These are phyloP conservation scores for Decapterus maruadsi DNA, from an alignment of 2,797 vertebrate genomes.

Conservation along the genomic window DNA sequence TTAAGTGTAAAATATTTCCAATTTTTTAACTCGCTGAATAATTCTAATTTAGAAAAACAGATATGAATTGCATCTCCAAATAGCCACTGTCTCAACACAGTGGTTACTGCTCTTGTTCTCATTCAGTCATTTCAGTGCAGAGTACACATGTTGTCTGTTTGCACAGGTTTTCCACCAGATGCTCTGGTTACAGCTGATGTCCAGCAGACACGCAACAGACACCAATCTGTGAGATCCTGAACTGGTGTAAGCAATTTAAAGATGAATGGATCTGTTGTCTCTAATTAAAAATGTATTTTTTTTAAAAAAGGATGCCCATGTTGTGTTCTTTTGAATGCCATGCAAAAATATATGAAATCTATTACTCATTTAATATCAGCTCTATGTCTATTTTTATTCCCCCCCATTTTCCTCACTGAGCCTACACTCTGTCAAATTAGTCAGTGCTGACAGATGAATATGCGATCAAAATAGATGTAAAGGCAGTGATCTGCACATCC, in stretches of 20 bases:
- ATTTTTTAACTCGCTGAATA: too few species aligned
- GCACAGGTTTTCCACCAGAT: background rate
- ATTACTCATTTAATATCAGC: background rate
- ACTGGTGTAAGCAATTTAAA: background rate
- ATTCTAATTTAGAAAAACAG: too few species aligned
- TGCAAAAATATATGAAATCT: background rate
- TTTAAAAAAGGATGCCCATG: background rate
- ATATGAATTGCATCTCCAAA: too few species aligned
- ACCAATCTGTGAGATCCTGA: background rate
- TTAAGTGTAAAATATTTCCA: too few species aligned
- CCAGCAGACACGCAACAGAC: background rate
- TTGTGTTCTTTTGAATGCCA: background rate
- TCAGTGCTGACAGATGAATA: constrained; percentile 35
- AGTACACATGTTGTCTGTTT: background rate
- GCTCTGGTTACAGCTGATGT: background rate
- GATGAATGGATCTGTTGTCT: constrained; percentile 3
- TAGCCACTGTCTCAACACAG: too few species aligned
- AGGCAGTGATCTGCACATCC: constrained; percentile 21
- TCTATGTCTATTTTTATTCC: constrained; percentile 20
- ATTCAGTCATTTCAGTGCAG: too few species aligned
- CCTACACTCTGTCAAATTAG: constrained; percentile 33
- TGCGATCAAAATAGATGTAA: constrained; percentile 33
- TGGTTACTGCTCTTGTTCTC: too few species aligned
- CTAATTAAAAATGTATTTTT: background rate
- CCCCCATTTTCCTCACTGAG: constrained; percentile 4